A percentile compares a stretch with the other conserved stretches of the same genome.
Evolutionary conservation across 2,113 vertebrate species (phyloP).

Genomic region (Saimiri boliviensis): DNA sequence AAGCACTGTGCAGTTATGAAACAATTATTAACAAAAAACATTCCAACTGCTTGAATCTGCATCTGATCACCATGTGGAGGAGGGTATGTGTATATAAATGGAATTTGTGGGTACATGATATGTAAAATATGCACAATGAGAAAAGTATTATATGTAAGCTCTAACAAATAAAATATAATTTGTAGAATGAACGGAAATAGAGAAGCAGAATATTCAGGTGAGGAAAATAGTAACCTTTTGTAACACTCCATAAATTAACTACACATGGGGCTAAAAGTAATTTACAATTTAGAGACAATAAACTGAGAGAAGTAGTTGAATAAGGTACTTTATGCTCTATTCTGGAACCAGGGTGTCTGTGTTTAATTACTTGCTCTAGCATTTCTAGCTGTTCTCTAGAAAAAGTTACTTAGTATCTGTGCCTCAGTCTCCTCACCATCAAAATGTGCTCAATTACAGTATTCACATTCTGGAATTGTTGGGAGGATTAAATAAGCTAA

Average conservation of each 20-base stretch:
- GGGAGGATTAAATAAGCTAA: not conserved
- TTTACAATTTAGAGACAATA: not conserved
- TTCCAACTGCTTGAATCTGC: not conserved
- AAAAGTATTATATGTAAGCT: not conserved
- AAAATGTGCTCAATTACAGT: not conserved
- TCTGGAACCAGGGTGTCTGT: not conserved
- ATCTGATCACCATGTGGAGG: not conserved
- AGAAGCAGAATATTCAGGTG: not conserved
- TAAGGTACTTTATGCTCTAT: not conserved
- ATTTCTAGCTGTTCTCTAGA: not conserved
- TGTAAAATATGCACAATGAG: not conserved
- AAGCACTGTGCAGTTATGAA: constrained; percentile 28
- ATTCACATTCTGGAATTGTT: not conserved
- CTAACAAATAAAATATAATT: not conserved
- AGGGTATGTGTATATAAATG: not conserved
- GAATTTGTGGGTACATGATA: not conserved
- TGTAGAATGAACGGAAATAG: not conserved
- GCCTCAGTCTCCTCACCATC: not conserved
- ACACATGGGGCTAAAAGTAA: not conserved
- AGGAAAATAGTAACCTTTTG: not conserved
- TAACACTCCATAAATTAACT: not conserved
- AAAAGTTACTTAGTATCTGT: not conserved
- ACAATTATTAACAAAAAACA: not conserved
- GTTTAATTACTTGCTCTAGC: not conserved
- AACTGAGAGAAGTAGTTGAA: not conserved